A percentile compares a stretch with the other conserved stretches of the same genome.
phyloP scores from a whole-genome alignment of 2,113 vertebrate genomes.

The Odocoileus virginianus region DNA sequence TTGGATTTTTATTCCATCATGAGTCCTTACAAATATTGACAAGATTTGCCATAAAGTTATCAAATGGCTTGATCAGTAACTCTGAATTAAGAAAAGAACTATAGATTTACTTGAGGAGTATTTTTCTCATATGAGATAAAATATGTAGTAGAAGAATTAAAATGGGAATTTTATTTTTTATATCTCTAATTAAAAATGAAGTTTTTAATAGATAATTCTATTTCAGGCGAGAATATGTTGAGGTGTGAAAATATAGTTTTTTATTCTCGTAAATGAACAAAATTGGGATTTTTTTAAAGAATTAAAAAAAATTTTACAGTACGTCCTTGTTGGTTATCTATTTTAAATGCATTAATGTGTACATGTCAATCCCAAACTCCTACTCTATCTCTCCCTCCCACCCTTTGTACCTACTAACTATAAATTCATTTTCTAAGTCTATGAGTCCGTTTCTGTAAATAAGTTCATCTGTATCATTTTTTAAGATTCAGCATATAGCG shows the following conservation, averaged over 20 bases:
- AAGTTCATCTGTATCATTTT: background rate
- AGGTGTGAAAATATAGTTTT: background rate
- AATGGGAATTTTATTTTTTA: background rate
- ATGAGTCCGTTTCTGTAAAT: background rate
- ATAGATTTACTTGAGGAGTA: background rate
- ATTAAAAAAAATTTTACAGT: background rate
- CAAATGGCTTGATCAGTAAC: conserved; percentile 1
- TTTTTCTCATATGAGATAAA: background rate
- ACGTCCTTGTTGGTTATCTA: background rate
- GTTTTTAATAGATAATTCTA: background rate
- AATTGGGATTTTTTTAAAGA: background rate
- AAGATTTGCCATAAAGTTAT: background rate
- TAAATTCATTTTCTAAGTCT: background rate
- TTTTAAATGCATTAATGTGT: background rate
- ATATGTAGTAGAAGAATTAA: background rate
- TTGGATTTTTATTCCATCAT: background rate
- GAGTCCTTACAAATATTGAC: background rate
- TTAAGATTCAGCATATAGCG: background rate
- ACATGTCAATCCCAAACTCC: background rate
- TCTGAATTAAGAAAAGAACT: background rate
- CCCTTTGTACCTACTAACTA: background rate
- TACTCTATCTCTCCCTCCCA: background rate
- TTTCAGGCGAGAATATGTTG: background rate
- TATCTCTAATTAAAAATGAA: conserved; percentile 4
- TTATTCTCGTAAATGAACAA: background rate